Percentiles rank a stretch among this genome's conserved stretches.
These are phyloP conservation scores for Bubo blakistoni DNA, from an alignment of 2,113 vertebrate species.

Conservation along the genomic window DNA sequence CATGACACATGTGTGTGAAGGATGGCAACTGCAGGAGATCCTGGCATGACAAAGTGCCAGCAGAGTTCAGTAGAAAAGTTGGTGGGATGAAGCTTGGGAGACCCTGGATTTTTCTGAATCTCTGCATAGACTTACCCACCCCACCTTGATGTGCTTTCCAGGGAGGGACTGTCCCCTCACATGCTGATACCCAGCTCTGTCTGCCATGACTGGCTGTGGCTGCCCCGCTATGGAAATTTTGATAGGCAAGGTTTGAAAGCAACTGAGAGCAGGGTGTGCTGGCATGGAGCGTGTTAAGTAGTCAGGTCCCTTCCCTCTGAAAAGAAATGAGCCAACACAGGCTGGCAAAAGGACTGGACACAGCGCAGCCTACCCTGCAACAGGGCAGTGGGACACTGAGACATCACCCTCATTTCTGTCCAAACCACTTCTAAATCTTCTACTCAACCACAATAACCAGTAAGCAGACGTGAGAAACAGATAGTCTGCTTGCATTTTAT, in stretches of 20 bases:
- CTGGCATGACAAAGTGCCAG: background rate
- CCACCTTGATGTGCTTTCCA: accelerated
- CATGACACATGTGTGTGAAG: accelerated
- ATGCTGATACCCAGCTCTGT: background rate
- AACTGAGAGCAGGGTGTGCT: background rate
- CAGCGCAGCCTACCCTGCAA: background rate
- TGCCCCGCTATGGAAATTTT: background rate
- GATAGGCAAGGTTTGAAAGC: background rate
- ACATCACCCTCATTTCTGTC: background rate
- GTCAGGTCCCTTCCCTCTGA: background rate
- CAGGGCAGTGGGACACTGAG: background rate
- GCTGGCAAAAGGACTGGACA: background rate
- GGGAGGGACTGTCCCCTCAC: accelerated
- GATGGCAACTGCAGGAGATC: accelerated
- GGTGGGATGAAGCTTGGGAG: accelerated
- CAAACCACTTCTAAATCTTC: background rate
- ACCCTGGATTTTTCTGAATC: background rate
- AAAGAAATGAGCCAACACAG: background rate
- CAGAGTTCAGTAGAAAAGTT: background rate
- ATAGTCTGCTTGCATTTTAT: background rate
- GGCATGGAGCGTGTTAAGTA: background rate
- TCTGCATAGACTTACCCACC: background rate
- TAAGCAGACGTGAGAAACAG: background rate
- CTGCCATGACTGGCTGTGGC: background rate
- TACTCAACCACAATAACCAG: background rate